A percentile compares a stretch with the other conserved stretches of the same genome.
Evolutionary conservation across 2,888 invertebrate genomes (phyloP).

Genomic region (Allophyes oxyacanthae): DNA sequence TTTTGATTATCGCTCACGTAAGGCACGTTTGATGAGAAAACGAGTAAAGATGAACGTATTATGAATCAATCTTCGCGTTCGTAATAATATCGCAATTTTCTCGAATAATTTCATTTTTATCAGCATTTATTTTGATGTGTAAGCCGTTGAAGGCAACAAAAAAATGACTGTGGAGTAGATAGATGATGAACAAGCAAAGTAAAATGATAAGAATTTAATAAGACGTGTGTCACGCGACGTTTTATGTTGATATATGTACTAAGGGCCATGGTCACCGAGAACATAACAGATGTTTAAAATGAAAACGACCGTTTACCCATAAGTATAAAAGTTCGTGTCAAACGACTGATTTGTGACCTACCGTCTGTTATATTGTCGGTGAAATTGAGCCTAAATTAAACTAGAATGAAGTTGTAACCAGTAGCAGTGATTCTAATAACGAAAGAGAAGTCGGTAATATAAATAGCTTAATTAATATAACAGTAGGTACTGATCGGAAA

Average conservation of each 20-base stretch:
- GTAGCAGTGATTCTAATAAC: background rate
- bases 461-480: constrained; percentile 1
- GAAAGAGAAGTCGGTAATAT: constrained; percentile 10
- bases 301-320: too few species aligned
- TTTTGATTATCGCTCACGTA: constrained; percentile 58
- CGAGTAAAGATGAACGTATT: constrained; percentile 10
- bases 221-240: background rate
- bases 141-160: background rate
- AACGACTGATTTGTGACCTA: too few species aligned
- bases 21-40: constrained; percentile 52
- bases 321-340: too few species aligned
- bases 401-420: background rate
- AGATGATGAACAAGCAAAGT: background rate
- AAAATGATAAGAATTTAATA: background rate
- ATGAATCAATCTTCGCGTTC: constrained; percentile 38
- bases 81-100: constrained; percentile 23
- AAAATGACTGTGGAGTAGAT: background rate
- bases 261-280: too few species aligned
- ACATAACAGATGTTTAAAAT: too few species aligned
- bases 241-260: background rate
- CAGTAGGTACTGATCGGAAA: constrained; percentile 26
- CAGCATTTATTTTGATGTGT: background rate
- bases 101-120: background rate
- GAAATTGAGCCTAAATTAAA: too few species aligned
- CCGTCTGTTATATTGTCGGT: too few species aligned